Evolutionary conservation across 2,797 vertebrate genomes (phyloP).

Genomic region (Galagoides demidoff): DNA sequence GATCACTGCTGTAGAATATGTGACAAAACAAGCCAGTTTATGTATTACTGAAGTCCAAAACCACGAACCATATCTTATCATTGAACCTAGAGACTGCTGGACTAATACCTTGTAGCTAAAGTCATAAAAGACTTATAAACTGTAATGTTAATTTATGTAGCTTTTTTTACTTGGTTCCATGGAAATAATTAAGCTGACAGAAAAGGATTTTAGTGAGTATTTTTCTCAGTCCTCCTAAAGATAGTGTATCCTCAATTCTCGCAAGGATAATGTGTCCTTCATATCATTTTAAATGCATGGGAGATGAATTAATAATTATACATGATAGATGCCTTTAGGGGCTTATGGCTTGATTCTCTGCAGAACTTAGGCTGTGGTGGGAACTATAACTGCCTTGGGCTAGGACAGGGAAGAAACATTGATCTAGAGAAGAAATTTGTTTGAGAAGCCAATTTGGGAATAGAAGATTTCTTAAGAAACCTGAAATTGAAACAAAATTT

Average conservation of each 20-base stretch:
- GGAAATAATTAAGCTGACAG: background rate
- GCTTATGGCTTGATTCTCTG: background rate
- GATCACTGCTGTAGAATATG: background rate
- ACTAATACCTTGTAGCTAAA: background rate
- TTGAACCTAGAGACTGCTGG: background rate
- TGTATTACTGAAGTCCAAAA: background rate
- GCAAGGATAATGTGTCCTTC: background rate
- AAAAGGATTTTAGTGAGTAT: conserved; percentile 17
- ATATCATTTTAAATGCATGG: conserved; percentile 11
- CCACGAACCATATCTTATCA: background rate
- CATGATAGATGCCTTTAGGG: background rate
- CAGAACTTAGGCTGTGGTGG: background rate
- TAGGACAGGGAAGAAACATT: background rate
- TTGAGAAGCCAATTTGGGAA: background rate
- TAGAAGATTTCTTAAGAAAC: conserved; percentile 3
- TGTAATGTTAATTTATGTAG: background rate
- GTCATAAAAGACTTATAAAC: background rate
- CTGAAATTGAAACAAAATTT: background rate
- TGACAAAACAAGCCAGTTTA: background rate
- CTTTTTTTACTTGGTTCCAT: background rate
- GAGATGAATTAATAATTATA: background rate
- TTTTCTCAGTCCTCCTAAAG: conserved; percentile 3
- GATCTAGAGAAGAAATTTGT: background rate
- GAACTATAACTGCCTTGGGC: conserved; percentile 8
- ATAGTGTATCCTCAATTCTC: background rate